phyloP scores from a whole-genome alignment of 2,113 vertebrate species.

The Lophotis ruficrista region DNA sequence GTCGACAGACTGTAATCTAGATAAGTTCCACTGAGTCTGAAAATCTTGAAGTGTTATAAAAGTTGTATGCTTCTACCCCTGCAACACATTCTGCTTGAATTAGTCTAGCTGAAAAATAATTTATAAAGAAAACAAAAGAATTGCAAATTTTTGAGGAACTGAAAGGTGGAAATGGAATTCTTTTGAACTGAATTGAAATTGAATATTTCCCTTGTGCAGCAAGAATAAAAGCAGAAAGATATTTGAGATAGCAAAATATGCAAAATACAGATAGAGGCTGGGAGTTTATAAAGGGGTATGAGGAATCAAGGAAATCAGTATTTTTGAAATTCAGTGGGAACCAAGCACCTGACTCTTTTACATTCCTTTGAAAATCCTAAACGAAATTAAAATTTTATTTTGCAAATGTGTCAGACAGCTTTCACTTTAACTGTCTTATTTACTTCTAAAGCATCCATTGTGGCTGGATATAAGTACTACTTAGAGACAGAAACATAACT shows the following conservation, averaged over 20 bases:
- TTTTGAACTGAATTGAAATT: background rate
- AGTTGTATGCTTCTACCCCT: background rate
- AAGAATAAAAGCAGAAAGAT: background rate
- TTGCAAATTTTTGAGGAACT: background rate
- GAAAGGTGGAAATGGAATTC: background rate
- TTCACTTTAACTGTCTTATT: background rate
- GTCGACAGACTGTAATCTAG: background rate
- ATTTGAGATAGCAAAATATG: background rate
- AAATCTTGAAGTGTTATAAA: background rate
- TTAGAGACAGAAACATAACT: background rate
- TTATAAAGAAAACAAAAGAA: background rate
- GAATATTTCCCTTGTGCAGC: background rate
- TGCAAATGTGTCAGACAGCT: background rate
- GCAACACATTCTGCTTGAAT: background rate
- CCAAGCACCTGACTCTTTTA: background rate
- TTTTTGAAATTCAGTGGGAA: background rate
- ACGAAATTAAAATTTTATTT: background rate
- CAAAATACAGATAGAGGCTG: background rate
- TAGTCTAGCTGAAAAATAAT: background rate
- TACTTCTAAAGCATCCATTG: background rate
- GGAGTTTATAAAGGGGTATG: background rate
- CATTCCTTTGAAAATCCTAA: background rate
- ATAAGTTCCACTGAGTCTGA: background rate
- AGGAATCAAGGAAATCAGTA: background rate
- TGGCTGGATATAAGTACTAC: background rate